phyloP scores from a whole-genome alignment of 2,888 invertebrate species.

The Siphonodentalium dalli region DNA sequence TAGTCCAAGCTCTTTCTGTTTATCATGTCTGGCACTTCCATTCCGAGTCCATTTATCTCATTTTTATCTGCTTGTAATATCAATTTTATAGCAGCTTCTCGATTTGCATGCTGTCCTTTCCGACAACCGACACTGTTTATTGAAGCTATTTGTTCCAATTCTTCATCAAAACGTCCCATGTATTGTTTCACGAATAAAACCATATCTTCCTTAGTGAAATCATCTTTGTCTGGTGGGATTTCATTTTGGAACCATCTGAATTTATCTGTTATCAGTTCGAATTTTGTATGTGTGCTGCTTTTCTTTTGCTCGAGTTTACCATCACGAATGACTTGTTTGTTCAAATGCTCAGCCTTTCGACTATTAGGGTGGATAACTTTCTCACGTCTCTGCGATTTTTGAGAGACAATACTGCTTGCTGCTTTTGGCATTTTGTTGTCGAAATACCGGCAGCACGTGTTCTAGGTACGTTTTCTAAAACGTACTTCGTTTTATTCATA shows the following conservation, averaged over 20 bases:
- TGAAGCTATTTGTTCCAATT: constrained; percentile 78
- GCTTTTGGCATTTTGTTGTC: constrained; percentile 48
- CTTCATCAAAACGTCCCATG: constrained; percentile 76
- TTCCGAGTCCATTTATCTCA: constrained; percentile 80
- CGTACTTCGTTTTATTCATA: no score
- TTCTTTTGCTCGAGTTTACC: constrained; percentile 66
- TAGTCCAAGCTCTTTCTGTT: constrained; percentile 71
- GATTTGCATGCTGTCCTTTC: constrained; percentile 79
- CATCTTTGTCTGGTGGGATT: constrained; percentile 69
- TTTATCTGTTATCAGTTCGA: constrained; percentile 73
- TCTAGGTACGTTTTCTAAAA: no score
- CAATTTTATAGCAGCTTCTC: constrained; percentile 80
- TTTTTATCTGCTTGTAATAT: constrained; percentile 77
- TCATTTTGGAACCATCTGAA: constrained; percentile 79
- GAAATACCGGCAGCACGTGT: no score
- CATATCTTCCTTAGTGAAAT: constrained; percentile 72
- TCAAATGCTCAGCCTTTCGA: constrained; percentile 78
- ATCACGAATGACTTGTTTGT: constrained; percentile 72
- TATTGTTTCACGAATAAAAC: constrained; percentile 63
- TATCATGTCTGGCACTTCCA: constrained; percentile 80
- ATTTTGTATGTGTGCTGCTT: constrained; percentile 30
- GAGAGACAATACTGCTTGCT: constrained; percentile 39
- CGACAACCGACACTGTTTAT: constrained; percentile 81
- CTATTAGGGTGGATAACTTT: constrained; percentile 78
- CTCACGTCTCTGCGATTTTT: no score